Conservation (phyloP, 1,140 invertebrate genomes). For the Venustaconcha ellipsiformis region DNA sequence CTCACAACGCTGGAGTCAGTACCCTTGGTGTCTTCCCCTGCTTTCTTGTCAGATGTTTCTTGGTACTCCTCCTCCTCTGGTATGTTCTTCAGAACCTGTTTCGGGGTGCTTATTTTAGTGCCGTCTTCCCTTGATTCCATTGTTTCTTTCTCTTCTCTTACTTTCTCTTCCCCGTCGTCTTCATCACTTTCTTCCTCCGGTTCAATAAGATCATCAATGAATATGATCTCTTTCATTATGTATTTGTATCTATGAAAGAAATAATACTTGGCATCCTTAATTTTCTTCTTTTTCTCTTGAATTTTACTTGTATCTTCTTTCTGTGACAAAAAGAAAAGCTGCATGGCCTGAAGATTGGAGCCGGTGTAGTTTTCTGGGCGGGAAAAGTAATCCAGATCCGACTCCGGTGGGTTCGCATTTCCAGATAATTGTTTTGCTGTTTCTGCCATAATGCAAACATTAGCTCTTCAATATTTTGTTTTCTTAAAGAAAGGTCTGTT, state of each 20-base stretch:
- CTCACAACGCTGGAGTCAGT: background rate
- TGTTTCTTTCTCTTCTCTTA: slow-evolving; percentile 16
- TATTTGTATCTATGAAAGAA: slow-evolving; percentile 45
- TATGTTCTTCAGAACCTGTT: background rate
- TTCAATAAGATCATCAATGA: slow-evolving; percentile 36
- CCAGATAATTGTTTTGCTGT: too few relatives aligned
- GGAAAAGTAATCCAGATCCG: slow-evolving; percentile 57
- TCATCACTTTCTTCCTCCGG: slow-evolving; percentile 27
- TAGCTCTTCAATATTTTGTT: too few relatives aligned
- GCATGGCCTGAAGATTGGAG: slow-evolving; percentile 47
- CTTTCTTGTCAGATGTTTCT: background rate
- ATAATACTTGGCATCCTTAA: slow-evolving; percentile 41
- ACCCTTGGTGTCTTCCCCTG: background rate
- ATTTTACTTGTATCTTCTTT: slow-evolving; percentile 39
- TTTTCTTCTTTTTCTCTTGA: slow-evolving; percentile 36
- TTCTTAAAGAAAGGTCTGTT: too few relatives aligned
- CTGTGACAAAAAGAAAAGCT: slow-evolving; percentile 40
- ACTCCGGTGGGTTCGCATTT: slow-evolving; percentile 39
- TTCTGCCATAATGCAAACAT: too few relatives aligned
- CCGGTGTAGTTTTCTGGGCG: slow-evolving; percentile 62
- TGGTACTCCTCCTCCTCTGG: slow-evolving; percentile 6
- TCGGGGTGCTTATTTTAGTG: background rate
- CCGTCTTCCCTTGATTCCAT: background rate
- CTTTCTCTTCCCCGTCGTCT: slow-evolving; percentile 28
- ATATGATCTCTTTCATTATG: slow-evolving; percentile 36